These are phyloP conservation scores for Coenobita brevimanus DNA, from an alignment of 1,140 invertebrate species.

Conservation along the genomic window DNA sequence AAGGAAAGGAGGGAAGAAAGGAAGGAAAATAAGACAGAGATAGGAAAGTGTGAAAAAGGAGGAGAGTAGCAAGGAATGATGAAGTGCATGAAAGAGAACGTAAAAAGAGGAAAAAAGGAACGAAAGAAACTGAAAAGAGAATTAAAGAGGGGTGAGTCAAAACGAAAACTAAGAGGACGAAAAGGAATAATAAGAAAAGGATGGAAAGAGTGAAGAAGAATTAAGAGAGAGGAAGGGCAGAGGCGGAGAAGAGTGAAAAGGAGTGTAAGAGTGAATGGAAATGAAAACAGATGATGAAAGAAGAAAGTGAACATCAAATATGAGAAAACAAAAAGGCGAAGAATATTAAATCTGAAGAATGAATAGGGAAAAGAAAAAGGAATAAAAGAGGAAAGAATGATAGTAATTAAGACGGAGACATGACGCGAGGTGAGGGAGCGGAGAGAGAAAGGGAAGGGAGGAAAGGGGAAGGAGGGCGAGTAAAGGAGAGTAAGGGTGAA, in stretches of 20 bases:
- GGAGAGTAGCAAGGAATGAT: background rate
- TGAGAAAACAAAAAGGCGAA: background rate
- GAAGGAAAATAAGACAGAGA: background rate
- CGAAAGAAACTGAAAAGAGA: background rate
- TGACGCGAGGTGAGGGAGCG: background rate
- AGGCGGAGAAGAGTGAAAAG: background rate
- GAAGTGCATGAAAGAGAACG: background rate
- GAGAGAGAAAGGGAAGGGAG: too few species aligned
- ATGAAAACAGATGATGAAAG: background rate
- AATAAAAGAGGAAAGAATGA: background rate
- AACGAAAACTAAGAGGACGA: background rate
- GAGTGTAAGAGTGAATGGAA: background rate
- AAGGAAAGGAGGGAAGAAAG: background rate
- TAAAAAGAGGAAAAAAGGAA: background rate
- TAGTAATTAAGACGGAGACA: background rate
- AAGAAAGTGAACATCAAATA: background rate
- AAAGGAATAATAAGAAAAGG: background rate
- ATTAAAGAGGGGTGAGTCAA: background rate
- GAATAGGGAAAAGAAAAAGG: too few species aligned
- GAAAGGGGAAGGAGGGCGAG: background rate
- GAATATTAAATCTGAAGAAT: background rate
- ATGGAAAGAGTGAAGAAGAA: background rate
- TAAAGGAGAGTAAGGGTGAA: too few species aligned
- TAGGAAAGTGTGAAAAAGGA: background rate
- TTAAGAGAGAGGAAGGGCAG: background rate